Evolutionary conservation across 53 echinoderm and acorn worm genomes (phyloP), one percentile per base, ranked within the genome.

Genomic region (Luidia sarsii): DNA sequence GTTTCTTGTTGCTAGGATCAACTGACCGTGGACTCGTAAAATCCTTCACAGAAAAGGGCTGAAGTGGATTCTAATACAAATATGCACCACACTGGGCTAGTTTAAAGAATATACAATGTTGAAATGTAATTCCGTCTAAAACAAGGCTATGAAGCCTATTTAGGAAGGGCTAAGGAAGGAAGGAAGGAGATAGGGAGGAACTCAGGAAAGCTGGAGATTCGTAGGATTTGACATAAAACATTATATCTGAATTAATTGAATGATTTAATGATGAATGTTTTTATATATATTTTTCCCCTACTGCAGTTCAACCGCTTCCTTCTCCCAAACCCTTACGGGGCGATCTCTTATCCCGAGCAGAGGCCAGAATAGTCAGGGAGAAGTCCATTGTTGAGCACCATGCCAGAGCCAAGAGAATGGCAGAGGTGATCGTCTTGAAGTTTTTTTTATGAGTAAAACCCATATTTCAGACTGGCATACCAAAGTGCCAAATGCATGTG

Each of bases 241-340:
- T n/a, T n/a, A n/a, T n/a, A n/a, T n/a, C n/a, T n/a, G n/a, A n/a
- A n/a, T n/a, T n/a, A n/a, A n/a, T n/a, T n/a, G n/a, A n/a, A n/a
- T n/a, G n/a, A n/a, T n/a, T n/a, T n/a, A n/a, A n/a, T n/a, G n/a
- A n/a, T n/a, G n/a, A n/a, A n/a, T n/a, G n/a, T n/a, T n/a, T n/a
- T n/a, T n/a, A n/a, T n/a, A n/a, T n/a, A n/a, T n/a, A n/a, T n/a
- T n/a, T n/a, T n/a, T n/a, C n/a, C n/a, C n/a, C n/a, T n/a, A n/a
- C n/a, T n/a, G 33, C 77, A 74, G 77, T 60, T 29, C 43, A 59
- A 31, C 77, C 61, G n/a, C 22, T 29, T 59, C 61, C 61, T 18
- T 60, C 77, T 20, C 60, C 34, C 18, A 77, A 77, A 2, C 59
- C 61, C 15, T 77, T 77, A 77, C 39, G 49, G 61, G 77, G 77